Conservation (phyloP, 2,888 invertebrate species). For the Lydus trimaculatus region DNA sequence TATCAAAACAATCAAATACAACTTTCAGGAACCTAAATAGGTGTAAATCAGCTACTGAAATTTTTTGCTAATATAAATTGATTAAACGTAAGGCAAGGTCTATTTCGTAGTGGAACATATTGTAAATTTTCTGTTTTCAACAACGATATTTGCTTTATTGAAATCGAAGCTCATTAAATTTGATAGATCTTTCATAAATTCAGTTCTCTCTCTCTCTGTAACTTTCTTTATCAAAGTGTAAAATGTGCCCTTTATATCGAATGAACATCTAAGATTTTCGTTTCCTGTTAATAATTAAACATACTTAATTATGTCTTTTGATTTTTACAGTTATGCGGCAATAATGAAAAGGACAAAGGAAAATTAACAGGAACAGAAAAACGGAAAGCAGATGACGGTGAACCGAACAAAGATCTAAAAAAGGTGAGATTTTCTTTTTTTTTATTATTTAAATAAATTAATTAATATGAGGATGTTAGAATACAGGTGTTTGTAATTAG, state of each 20-base stretch:
- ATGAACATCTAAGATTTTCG: conserved; percentile 23
- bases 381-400: conserved; percentile 82
- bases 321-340: conserved; percentile 62
- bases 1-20: no score
- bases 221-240: no score
- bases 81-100: no score
- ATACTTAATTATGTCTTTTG: conserved; percentile 28
- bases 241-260: no score
- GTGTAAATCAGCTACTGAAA: no score
- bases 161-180: conserved; percentile 24
- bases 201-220: no score
- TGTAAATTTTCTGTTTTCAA: conserved; percentile 8
- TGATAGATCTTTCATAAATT: no score
- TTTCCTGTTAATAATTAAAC: conserved; percentile 27
- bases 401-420: conserved; percentile 84
- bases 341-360: conserved; percentile 69
- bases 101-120: no score
- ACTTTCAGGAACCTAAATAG: no score
- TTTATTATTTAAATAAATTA: no score
- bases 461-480: neutral
- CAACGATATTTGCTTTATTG: conserved; percentile 21
- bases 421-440: conserved; percentile 68
- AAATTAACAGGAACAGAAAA: conserved; percentile 77
- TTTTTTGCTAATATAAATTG: no score
- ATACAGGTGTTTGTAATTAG: neutral